phyloP scores from a whole-genome alignment of 2,797 vertebrate genomes.

The Ptychobarbus kaznakovi region DNA sequence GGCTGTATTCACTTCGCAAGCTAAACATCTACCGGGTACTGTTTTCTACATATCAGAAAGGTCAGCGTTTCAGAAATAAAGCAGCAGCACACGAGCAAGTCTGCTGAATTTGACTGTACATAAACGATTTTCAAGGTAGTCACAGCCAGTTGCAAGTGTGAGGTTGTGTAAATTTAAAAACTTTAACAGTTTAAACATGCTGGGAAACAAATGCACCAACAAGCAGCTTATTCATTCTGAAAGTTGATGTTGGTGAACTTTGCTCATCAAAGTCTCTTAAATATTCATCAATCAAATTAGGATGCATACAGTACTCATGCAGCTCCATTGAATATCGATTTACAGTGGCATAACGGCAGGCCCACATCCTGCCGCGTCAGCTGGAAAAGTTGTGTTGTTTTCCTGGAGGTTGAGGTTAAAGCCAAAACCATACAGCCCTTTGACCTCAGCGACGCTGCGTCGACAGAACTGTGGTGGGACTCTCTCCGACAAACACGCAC shows the following conservation, averaged over 20 bases:
- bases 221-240: background rate
- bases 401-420: slow-evolving; percentile 57
- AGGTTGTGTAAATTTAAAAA: background rate
- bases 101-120: background rate
- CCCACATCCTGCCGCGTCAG: slow-evolving; percentile 18
- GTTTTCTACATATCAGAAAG: background rate
- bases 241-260: background rate
- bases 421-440: slow-evolving; percentile 62
- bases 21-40: background rate
- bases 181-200: background rate
- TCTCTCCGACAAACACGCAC: background rate
- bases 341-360: background rate
- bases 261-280: slow-evolving; percentile 25
- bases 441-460: slow-evolving; percentile 62
- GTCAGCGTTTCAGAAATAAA: background rate
- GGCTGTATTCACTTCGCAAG: background rate
- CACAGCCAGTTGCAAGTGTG: background rate
- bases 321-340: slow-evolving; percentile 26
- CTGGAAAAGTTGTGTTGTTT: slow-evolving; percentile 29
- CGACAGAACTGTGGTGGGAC: slow-evolving; percentile 43
- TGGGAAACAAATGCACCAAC: background rate
- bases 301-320: slow-evolving; percentile 25
- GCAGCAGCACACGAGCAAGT: background rate
- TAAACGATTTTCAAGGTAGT: background rate
- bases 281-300: slow-evolving; percentile 29